Conservation (phyloP, 2,797 vertebrate genomes). For the Periophthalmus magnuspinnatus region DNA sequence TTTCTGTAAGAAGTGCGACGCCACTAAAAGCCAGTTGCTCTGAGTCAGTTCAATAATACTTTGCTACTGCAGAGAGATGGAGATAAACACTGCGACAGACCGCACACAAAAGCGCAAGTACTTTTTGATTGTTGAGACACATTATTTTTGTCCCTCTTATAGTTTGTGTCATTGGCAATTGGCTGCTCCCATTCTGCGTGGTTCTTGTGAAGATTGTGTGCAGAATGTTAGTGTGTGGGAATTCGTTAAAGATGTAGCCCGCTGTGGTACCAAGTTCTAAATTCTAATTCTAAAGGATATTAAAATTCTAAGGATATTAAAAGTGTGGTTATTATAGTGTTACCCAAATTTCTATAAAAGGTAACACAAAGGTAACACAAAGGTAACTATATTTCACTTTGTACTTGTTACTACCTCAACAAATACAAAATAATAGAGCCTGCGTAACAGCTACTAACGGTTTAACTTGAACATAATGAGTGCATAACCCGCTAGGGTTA, state of each 20-base stretch:
- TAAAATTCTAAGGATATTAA: no score
- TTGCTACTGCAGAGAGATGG: conserved; percentile 31
- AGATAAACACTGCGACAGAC: conserved; percentile 36
- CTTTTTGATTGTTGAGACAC: conserved; percentile 46
- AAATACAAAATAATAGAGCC: no score
- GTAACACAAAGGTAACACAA: no score
- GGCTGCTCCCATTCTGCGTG: conserved; percentile 8
- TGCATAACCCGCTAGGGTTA: no score
- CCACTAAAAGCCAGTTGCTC: conserved; percentile 28
- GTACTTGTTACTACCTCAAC: no score
- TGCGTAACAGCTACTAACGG: no score
- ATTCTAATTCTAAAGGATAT: no score
- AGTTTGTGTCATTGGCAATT: conserved; percentile 28
- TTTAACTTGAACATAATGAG: no score
- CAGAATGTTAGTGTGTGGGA: background rate
- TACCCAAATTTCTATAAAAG: no score
- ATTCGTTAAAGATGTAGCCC: no score
- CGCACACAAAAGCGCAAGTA: conserved; percentile 32
- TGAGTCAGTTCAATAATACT: conserved; percentile 51
- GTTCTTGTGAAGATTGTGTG: background rate
- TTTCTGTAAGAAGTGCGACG: conserved; percentile 33
- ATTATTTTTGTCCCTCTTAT: conserved; percentile 45
- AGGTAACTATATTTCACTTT: no score
- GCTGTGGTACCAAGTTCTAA: background rate
- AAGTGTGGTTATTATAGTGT: no score